Conservation (phyloP, 2,113 vertebrate genomes). For the Hystrix cristata region DNA sequence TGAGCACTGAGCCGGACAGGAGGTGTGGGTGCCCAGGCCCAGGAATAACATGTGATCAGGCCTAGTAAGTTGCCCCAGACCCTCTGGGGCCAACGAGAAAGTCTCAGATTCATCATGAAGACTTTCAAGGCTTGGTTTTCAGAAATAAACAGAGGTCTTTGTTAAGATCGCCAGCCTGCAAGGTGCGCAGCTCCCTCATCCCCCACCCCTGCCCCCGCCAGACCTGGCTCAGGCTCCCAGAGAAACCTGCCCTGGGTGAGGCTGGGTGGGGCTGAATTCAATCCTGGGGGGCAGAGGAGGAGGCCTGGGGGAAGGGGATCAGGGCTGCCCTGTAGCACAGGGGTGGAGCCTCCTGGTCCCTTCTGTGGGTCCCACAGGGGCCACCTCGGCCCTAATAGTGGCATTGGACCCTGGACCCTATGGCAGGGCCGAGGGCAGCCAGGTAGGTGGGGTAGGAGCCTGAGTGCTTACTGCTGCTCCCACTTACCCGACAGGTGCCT, state of each 20-base stretch:
- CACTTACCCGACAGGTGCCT: not conserved
- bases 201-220: too few relatives aligned
- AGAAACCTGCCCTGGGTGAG: not conserved
- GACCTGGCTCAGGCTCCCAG: not conserved
- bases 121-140: not conserved
- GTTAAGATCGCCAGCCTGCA: not conserved
- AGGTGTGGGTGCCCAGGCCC: too few relatives aligned
- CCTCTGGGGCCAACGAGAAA: not conserved
- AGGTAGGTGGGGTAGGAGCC: not conserved
- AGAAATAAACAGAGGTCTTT: not conserved
- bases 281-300: not conserved
- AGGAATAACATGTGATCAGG: not conserved
- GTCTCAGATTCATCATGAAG: not conserved
- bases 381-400: not conserved
- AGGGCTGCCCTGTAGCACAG: not conserved
- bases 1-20: not conserved
- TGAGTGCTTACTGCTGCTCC: not conserved
- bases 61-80: not conserved
- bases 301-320: fast-evolving
- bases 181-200: too few relatives aligned
- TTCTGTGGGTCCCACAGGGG: not conserved
- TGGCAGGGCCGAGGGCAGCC: not conserved
- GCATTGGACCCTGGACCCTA: too few relatives aligned
- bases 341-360: fast-evolving
- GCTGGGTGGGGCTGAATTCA: not conserved